Conservation (phyloP, 2,113 vertebrate species). For the Variabilichromis moorii region DNA sequence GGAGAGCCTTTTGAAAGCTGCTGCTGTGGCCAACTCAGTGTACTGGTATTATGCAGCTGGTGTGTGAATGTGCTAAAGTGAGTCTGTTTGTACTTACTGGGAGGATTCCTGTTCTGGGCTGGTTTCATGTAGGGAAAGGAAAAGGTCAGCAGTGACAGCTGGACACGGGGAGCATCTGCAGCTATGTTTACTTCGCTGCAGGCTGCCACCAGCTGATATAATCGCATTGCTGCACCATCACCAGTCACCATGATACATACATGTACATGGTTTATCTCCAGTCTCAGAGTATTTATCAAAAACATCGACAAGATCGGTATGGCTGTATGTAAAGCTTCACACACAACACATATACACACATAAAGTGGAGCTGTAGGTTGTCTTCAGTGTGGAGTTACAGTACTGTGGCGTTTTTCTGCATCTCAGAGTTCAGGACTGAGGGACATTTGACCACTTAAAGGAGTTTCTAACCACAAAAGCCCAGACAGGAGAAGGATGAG, state of each 20-base stretch:
- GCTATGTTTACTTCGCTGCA: constrained; percentile 8
- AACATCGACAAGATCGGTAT: fast-evolving
- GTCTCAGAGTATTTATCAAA: not conserved
- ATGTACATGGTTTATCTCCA: not conserved
- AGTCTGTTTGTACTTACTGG: not conserved
- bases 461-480: not conserved
- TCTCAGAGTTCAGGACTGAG: not conserved
- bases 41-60: not conserved
- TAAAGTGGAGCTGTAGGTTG: not conserved
- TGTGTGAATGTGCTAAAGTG: not conserved
- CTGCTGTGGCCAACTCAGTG: not conserved
- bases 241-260: not conserved
- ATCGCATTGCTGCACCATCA: not conserved
- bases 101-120: not conserved
- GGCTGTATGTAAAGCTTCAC: not conserved
- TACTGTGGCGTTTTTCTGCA: not conserved
- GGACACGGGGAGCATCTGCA: constrained; percentile 32
- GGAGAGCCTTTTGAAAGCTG: not conserved
- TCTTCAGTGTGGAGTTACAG: not conserved
- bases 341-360: not conserved
- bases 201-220: not conserved
- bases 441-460: not conserved
- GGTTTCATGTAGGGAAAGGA: not conserved
- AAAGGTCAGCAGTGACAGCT: constrained; percentile 55
- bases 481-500: not conserved